Evolutionary conservation across 1,140 invertebrate species (phyloP).

Genomic region (Calliopsis andreniformis): DNA sequence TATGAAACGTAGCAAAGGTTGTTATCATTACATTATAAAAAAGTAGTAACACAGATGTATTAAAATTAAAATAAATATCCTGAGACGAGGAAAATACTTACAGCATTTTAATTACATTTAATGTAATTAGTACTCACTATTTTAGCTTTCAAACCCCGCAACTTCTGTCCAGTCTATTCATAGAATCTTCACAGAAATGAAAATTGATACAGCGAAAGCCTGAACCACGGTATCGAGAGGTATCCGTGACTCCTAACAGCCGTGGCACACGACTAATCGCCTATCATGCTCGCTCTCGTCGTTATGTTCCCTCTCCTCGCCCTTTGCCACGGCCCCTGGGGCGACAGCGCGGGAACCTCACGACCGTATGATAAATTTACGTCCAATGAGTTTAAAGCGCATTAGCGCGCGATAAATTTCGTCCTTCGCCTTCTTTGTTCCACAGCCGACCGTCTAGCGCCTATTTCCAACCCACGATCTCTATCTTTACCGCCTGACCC

Average conservation of each 20-base stretch:
- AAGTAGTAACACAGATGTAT: too few species aligned
- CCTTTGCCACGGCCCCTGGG: conserved; percentile 1
- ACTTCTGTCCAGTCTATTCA: too few species aligned
- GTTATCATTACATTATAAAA: too few species aligned
- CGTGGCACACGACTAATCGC: conserved; percentile 20
- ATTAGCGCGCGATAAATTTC: conserved; percentile 48
- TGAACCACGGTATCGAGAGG: not conserved
- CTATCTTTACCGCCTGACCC: conserved; percentile 6
- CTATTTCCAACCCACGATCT: conserved; percentile 1
- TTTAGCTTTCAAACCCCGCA: too few species aligned
- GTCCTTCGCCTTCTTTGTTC: conserved; percentile 3
- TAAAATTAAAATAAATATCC: too few species aligned
- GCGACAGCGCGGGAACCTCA: conserved; percentile 50
- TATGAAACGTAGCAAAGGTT: too few species aligned
- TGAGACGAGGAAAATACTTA: too few species aligned
- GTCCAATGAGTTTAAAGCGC: conserved; percentile 50
- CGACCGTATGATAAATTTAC: conserved; percentile 40
- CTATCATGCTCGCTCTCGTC: not conserved
- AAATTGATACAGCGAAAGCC: too few species aligned
- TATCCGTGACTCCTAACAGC: not conserved
- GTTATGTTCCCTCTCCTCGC: not conserved
- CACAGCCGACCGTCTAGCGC: not conserved
- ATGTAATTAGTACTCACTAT: too few species aligned
- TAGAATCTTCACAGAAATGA: too few species aligned
- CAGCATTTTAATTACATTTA: too few species aligned